These are phyloP conservation scores for Chaetoderma sp. DNA, from an alignment of 2,888 invertebrate species.

Conservation along the genomic window DNA sequence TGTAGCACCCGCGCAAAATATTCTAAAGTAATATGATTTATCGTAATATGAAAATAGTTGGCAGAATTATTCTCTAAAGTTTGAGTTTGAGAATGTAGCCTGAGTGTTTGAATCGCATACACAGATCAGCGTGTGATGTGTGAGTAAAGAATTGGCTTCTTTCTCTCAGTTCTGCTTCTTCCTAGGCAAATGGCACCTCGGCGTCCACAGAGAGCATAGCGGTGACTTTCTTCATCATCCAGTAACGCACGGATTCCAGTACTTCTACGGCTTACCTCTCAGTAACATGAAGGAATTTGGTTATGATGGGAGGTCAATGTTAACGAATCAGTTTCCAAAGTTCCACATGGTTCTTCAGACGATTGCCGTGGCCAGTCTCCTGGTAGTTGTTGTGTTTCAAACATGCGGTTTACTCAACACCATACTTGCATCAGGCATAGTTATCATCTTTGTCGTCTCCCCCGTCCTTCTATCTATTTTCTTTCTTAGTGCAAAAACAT, in stretches of 20 bases:
- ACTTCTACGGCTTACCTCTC: conserved; percentile 69
- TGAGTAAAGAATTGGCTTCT: no score
- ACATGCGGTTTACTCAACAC: conserved; percentile 23
- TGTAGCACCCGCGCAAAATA: no score
- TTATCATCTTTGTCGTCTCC: conserved; percentile 11
- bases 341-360: neutral
- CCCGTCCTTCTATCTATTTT: conserved; percentile 17
- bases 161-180: conserved; percentile 6
- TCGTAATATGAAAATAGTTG: no score
- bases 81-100: no score
- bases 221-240: conserved; percentile 66
- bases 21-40: no score
- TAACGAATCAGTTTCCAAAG: neutral
- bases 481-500: conserved; percentile 38
- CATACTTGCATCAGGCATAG: neutral
- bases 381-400: conserved; percentile 18
- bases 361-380: neutral
- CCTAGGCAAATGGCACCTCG: conserved; percentile 73
- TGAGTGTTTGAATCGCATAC: no score
- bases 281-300: conserved; percentile 63
- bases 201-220: conserved; percentile 56
- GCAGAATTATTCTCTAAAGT: no score
- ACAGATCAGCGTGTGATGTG: neutral
- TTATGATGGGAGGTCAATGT: conserved; percentile 36
- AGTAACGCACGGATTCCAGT: conserved; percentile 69